These are phyloP conservation scores for Acinonyx jubatus DNA, from an alignment of 2,113 vertebrate species.

Conservation along the genomic window DNA sequence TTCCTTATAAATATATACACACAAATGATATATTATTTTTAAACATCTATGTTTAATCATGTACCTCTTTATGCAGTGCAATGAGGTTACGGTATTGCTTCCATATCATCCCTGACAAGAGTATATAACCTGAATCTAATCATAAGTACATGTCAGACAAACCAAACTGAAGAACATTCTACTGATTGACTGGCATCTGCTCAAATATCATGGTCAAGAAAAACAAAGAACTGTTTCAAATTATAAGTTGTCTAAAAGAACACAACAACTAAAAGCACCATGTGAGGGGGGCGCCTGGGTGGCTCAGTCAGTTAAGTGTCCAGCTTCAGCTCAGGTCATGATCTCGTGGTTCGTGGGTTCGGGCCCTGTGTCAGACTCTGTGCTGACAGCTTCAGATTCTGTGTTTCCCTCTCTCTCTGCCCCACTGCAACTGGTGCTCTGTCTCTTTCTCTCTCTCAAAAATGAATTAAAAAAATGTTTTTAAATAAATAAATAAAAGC, in stretches of 20 bases:
- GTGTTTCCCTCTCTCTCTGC: too few species aligned
- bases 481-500: neutral
- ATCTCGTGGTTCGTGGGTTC: too few species aligned
- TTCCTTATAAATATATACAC: neutral
- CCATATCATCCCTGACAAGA: neutral
- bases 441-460: too few species aligned
- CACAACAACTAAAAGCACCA: neutral
- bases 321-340: too few species aligned
- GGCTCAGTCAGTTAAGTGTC: too few species aligned
- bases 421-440: too few species aligned
- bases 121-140: conserved; percentile 3
- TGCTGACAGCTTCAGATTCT: too few species aligned
- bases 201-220: neutral
- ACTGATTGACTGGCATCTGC: neutral
- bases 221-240: neutral
- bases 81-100: neutral
- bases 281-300: neutral
- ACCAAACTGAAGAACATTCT: neutral
- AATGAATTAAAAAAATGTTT: too few species aligned
- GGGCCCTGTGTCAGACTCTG: too few species aligned
- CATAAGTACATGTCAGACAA: neutral
- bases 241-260: neutral
- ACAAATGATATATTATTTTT: neutral
- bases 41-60: neutral
- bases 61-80: neutral